Evolutionary conservation across 2,888 invertebrate genomes (phyloP).

Genomic region (Pyralis farinalis): DNA sequence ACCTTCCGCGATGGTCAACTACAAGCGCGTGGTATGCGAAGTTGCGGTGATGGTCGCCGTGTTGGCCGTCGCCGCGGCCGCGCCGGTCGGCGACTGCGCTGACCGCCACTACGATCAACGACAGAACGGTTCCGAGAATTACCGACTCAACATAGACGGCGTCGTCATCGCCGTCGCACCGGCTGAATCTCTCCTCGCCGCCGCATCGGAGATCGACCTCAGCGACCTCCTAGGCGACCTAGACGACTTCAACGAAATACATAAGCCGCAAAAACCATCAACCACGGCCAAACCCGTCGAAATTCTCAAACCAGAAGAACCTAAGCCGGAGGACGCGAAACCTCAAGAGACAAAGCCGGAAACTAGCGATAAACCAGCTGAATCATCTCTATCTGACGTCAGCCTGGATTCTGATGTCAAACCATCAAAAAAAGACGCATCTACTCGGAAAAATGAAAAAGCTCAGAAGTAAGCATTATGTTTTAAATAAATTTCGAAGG

Average conservation of each 20-base stretch:
- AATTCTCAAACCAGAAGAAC: conserved; percentile 21
- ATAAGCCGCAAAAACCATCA: conserved; percentile 28
- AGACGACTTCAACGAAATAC: conserved; percentile 40
- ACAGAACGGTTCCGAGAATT: conserved; percentile 89
- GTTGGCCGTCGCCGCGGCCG: conserved; percentile 48
- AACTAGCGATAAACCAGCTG: conserved; percentile 28
- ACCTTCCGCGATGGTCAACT: conserved; percentile 71
- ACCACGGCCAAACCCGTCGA: conserved; percentile 24
- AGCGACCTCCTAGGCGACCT: conserved; percentile 52
- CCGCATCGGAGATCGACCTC: conserved; percentile 71
- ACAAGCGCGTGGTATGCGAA: conserved; percentile 67
- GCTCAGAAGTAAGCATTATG: conserved; percentile 50
- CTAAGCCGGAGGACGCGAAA: conserved; percentile 24
- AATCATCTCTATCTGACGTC: conserved; percentile 45
- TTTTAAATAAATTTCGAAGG: not conserved
- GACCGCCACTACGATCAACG: conserved; percentile 84
- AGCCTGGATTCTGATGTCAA: conserved; percentile 39
- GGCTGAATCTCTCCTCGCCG: conserved; percentile 80
- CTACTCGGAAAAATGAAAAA: conserved; percentile 56
- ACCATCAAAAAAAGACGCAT: conserved; percentile 53
- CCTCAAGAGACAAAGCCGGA: conserved; percentile 25
- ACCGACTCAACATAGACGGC: conserved; percentile 85
- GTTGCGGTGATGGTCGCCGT: conserved; percentile 88
- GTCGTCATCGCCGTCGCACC: conserved; percentile 85
- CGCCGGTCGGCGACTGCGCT: conserved; percentile 40